Percentiles rank a stretch among this genome's conserved stretches.
phyloP scores from a whole-genome alignment of 1,140 invertebrate species.

The Pollicipes pollicipes region DNA sequence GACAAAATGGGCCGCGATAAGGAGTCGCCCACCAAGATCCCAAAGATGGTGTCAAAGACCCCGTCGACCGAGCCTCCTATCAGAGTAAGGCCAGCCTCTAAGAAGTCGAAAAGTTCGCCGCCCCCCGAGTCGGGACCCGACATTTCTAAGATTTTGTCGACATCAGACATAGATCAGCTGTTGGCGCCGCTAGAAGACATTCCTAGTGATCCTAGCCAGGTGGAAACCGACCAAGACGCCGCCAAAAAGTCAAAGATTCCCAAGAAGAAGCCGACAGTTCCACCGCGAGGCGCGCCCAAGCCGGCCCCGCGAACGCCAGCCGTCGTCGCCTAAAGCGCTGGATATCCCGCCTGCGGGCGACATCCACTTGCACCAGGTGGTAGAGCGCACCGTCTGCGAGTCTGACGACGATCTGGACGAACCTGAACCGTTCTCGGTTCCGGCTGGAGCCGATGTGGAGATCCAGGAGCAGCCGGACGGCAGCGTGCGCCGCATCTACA shows the following conservation, averaged over 20 bases:
- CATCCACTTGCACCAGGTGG: slow-evolving; percentile 12
- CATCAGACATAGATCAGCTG: neutral
- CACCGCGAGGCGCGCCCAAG: neutral
- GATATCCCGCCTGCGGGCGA: neutral
- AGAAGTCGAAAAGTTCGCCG: neutral
- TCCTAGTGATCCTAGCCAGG: too few species aligned
- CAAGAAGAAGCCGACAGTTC: neutral
- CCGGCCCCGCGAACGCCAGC: neutral
- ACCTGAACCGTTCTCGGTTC: slow-evolving; percentile 2
- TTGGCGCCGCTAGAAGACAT: neutral
- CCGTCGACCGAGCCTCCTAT: neutral
- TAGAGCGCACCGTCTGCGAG: slow-evolving; percentile 15
- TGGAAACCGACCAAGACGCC: neutral
- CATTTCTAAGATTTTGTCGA: neutral
- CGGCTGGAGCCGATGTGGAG: neutral
- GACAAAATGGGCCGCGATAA: neutral
- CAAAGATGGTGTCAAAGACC: neutral
- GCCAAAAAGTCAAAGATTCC: neutral
- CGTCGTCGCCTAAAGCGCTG: neutral
- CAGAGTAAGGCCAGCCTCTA: neutral
- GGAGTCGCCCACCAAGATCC: neutral
- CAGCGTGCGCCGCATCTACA: neutral
- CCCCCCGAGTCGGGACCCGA: neutral
- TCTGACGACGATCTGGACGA: slow-evolving; percentile 13
- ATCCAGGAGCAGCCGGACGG: neutral